These are phyloP conservation scores for Falco rusticolus DNA, from an alignment of 2,797 vertebrate genomes.

Conservation along the genomic window DNA sequence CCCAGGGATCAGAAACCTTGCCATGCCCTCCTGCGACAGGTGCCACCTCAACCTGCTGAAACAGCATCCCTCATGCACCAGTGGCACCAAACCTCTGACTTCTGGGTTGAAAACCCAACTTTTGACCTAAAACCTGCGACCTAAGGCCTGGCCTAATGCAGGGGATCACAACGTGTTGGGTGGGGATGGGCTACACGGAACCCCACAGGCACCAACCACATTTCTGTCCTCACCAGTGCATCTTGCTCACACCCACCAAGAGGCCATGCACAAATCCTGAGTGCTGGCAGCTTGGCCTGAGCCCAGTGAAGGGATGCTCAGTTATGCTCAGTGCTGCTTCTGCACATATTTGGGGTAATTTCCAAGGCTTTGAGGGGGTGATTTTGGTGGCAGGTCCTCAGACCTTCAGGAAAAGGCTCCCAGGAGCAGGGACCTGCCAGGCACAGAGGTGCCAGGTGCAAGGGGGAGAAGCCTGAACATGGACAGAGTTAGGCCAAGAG, in stretches of 20 bases:
- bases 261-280: not conserved
- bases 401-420: not conserved
- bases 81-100: not conserved
- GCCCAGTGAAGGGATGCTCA: not conserved
- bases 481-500: not conserved
- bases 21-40: accelerated
- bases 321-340: not conserved
- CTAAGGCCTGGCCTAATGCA: not conserved
- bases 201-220: not conserved
- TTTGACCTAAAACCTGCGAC: accelerated
- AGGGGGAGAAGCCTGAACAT: accelerated
- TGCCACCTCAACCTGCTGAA: not conserved
- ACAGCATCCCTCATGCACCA: not conserved
- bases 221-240: accelerated
- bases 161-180: not conserved
- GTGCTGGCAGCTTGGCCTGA: not conserved
- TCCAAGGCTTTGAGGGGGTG: not conserved
- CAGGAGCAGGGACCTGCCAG: not conserved
- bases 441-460: not conserved
- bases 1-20: not conserved
- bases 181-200: accelerated
- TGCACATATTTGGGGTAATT: not conserved
- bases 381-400: not conserved
- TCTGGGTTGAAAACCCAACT: not conserved
- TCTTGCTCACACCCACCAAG: not conserved